These are phyloP conservation scores for Eidolon dupreanum DNA, from an alignment of 2,797 vertebrate genomes.

Conservation along the genomic window DNA sequence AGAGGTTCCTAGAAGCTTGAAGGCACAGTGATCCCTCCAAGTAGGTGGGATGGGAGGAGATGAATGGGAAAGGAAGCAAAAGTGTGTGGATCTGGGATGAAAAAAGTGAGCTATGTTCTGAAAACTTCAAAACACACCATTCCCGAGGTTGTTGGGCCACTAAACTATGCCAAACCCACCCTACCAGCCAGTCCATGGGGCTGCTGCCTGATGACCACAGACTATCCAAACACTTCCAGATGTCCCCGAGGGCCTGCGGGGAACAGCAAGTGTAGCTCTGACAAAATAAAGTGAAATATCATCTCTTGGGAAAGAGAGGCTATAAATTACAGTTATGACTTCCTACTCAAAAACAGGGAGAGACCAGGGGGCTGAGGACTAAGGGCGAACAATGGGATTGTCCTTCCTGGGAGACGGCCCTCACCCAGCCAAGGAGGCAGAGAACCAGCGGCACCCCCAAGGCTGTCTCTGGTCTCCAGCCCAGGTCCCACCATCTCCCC, in stretches of 20 bases:
- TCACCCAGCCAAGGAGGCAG: neutral
- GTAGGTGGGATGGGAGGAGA: neutral
- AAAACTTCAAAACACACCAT: neutral
- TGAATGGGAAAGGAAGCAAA: neutral
- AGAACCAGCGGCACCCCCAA: neutral
- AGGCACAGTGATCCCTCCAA: neutral
- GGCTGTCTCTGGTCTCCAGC: neutral
- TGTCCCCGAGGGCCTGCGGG: constrained; percentile 16
- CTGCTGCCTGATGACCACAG: constrained; percentile 1
- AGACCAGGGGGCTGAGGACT: neutral
- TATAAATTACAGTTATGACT: constrained; percentile 38
- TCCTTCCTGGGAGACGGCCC: neutral
- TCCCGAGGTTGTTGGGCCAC: neutral
- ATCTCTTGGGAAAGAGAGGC: constrained; percentile 55
- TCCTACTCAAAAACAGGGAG: neutral
- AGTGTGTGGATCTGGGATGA: neutral
- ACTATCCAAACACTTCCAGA: constrained; percentile 66
- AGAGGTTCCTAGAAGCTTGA: constrained; percentile 14
- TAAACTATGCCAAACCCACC: neutral
- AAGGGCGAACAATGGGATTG: rapidly evolving
- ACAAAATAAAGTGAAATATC: constrained; percentile 57
- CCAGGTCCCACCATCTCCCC: neutral
- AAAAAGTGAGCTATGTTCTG: neutral
- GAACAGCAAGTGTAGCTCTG: constrained; percentile 22
- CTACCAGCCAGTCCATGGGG: neutral